Percentiles rank a stretch among this genome's conserved stretches.
phyloP scores from a whole-genome alignment of 2,888 invertebrate species.

The Apodemia duryi region DNA sequence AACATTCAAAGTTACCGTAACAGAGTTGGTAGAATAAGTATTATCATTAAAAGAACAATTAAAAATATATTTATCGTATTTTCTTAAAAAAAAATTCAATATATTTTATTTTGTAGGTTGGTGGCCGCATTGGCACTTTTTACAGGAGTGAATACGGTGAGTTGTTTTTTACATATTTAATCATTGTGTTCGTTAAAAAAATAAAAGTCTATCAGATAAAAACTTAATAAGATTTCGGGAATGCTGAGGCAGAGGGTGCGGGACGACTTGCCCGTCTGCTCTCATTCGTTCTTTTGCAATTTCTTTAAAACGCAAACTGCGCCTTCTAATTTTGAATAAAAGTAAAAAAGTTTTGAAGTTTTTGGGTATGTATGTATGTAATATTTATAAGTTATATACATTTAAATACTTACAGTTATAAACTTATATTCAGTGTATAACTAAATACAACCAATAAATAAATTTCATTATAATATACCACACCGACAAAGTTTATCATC shows the following conservation, averaged over 20 bases:
- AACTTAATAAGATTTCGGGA: constrained; percentile 48
- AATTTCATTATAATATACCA: constrained; percentile 34
- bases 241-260: constrained; percentile 40
- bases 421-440: too few relatives aligned
- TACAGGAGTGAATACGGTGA: constrained; percentile 59
- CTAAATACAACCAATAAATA: background rate
- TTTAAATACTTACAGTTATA: too few relatives aligned
- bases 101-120: constrained; percentile 48
- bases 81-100: constrained; percentile 3
- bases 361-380: too few relatives aligned
- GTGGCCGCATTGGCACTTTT: constrained; percentile 60
- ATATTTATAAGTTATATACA: too few relatives aligned
- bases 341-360: background rate
- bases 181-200: constrained; percentile 34
- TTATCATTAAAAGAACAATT: background rate
- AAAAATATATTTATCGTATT: background rate
- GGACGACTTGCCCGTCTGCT: constrained; percentile 55
- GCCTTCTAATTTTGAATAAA: constrained; percentile 14
- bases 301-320: constrained; percentile 52
- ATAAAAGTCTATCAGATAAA: constrained; percentile 37
- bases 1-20: background rate
- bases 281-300: constrained; percentile 65
- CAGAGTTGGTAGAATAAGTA: background rate
- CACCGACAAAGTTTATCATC: constrained; percentile 76
- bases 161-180: constrained; percentile 35